Conservation (phyloP, 2,113 vertebrate species). For the Pygoscelis antarcticus region DNA sequence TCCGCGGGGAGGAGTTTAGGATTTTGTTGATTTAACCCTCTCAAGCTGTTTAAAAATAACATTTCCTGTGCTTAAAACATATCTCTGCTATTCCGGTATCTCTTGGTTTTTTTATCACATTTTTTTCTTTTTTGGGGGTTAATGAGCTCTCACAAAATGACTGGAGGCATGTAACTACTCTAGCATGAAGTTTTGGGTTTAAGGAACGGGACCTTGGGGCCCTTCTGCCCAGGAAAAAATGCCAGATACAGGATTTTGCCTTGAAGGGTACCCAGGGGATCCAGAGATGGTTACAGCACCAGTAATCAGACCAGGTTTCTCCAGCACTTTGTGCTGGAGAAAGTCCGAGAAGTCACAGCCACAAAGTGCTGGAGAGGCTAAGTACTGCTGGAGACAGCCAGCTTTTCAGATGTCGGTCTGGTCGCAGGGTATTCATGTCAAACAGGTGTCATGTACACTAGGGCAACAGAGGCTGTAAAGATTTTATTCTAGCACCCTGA, state of each 20-base stretch:
- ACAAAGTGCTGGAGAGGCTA: background rate
- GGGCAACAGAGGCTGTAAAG: background rate
- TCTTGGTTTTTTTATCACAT: background rate
- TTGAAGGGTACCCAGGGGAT: background rate
- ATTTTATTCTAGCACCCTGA: background rate
- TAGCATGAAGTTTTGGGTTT: background rate
- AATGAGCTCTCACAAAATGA: background rate
- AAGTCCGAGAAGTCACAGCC: no score
- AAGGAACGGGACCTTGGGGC: background rate
- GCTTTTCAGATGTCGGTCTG: background rate
- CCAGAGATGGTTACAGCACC: background rate
- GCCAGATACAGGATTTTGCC: background rate
- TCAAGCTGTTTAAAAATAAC: conserved; percentile 52
- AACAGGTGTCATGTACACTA: background rate
- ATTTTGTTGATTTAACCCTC: conserved; percentile 57
- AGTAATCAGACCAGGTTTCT: background rate
- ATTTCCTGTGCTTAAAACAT: conserved; percentile 16
- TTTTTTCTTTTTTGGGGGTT: background rate
- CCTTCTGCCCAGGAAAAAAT: background rate
- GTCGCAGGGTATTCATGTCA: background rate
- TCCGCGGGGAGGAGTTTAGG: background rate
- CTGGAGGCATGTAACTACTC: background rate
- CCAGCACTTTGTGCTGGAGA: background rate
- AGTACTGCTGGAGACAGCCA: background rate
- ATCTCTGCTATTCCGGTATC: background rate